Percentiles rank a stretch among this genome's conserved stretches.
Evolutionary conservation across 2,113 vertebrate genomes (phyloP).

Genomic region (Pitta sordida): DNA sequence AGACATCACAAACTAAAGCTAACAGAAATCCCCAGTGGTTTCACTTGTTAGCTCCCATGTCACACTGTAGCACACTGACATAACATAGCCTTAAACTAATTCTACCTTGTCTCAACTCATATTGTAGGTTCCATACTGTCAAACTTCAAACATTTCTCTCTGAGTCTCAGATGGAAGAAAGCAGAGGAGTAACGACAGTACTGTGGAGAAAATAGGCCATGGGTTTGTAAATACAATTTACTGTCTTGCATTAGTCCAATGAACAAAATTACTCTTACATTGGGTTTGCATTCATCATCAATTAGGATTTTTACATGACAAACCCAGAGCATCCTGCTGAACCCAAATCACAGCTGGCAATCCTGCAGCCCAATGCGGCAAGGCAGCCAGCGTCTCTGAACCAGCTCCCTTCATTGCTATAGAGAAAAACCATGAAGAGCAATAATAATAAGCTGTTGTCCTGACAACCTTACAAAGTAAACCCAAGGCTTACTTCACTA

Average conservation of each 20-base stretch:
- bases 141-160: not conserved
- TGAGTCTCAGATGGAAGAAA: not conserved
- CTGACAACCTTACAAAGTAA: slow-evolving; percentile 54
- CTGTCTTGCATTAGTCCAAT: slow-evolving; percentile 31
- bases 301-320: slow-evolving; percentile 58
- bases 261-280: slow-evolving; percentile 39
- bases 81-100: not conserved
- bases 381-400: not conserved
- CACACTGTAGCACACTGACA: not conserved
- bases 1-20: not conserved
- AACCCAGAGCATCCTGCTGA: not conserved
- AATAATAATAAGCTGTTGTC: slow-evolving; percentile 49
- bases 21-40: not conserved
- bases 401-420: not conserved
- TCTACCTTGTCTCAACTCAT: not conserved
- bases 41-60: not conserved
- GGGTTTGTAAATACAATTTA: slow-evolving; percentile 29
- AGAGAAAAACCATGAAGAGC: not conserved
- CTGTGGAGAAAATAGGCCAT: slow-evolving; percentile 1
- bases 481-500: not conserved
- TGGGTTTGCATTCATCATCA: slow-evolving; percentile 40
- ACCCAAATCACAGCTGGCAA: slow-evolving; percentile 50
- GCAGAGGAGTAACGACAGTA: not conserved
- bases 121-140: not conserved
- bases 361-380: slow-evolving; percentile 26